phyloP scores from a whole-genome alignment of 1,140 invertebrate genomes.

The Schlechtendalia chinensis region DNA sequence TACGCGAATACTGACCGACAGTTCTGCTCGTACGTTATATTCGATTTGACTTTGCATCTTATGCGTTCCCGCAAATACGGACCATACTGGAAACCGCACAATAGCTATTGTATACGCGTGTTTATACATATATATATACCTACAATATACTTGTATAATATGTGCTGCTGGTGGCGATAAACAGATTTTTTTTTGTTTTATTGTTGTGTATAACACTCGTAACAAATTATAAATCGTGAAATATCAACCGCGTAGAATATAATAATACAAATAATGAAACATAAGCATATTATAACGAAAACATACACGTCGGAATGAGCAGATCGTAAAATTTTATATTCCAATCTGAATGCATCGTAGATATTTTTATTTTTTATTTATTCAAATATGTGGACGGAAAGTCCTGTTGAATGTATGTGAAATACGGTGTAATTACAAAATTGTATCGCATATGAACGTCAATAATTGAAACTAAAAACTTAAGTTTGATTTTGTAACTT shows the following conservation, averaged over 20 bases:
- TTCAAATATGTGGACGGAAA: no score
- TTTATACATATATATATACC: background rate
- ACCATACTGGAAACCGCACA: constrained; percentile 4
- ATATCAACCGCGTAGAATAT: background rate
- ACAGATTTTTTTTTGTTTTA: constrained; percentile 35
- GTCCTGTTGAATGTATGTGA: no score
- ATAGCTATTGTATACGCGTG: constrained; percentile 1
- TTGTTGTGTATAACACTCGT: constrained; percentile 6
- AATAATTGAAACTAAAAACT: no score
- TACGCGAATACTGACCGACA: background rate
- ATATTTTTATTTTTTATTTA: no score
- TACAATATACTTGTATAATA: background rate
- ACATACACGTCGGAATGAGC: background rate
- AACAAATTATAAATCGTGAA: constrained; percentile 20
- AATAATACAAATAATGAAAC: constrained; percentile 14
- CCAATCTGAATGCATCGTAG: no score
- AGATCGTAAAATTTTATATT: background rate
- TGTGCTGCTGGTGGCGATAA: background rate
- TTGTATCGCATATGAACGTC: no score
- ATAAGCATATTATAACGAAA: background rate
- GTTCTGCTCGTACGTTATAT: background rate
- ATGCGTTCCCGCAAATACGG: background rate
- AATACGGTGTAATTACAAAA: no score
- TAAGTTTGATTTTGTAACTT: no score
- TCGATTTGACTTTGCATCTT: constrained; percentile 10